Conservation (phyloP, 2,113 vertebrate genomes). For the Thalassarche chlororhynchos region DNA sequence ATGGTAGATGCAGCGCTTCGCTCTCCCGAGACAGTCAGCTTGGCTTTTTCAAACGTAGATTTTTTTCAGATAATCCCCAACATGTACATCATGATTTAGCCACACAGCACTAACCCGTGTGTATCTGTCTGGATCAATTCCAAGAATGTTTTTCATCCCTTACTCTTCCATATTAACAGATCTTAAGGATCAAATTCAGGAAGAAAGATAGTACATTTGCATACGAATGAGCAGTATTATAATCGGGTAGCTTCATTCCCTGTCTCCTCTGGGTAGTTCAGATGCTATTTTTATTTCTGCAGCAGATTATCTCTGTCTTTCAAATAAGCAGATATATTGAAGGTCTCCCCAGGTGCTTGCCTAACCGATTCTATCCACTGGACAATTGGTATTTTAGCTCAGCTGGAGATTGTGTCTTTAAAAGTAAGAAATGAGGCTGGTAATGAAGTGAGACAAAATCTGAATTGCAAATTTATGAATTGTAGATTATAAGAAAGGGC, state of each 20-base stretch:
- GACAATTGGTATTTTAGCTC: neutral
- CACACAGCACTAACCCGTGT: neutral
- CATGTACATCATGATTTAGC: neutral
- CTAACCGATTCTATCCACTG: neutral
- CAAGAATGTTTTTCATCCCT: neutral
- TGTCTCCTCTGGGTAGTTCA: neutral
- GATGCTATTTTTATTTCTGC: conserved; percentile 39
- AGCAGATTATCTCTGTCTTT: conserved; percentile 12
- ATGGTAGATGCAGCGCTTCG: fast-evolving
- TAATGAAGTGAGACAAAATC: conserved; percentile 1
- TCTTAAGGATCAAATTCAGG: conserved; percentile 9
- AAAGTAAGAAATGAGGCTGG: neutral
- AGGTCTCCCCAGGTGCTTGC: neutral
- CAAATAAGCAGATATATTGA: neutral
- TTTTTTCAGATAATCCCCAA: neutral
- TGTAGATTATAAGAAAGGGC: neutral
- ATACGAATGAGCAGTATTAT: conserved; percentile 29
- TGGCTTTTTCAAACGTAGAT: neutral
- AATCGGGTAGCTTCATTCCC: neutral
- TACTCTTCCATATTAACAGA: neutral
- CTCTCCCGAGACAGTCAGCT: neutral
- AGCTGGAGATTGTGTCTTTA: neutral
- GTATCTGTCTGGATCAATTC: neutral
- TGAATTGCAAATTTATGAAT: neutral
- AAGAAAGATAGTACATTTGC: neutral